Base-by-base conservation (phyloP, 2,888 invertebrate genomes). In the Sabellastarte sp. region DNA sequence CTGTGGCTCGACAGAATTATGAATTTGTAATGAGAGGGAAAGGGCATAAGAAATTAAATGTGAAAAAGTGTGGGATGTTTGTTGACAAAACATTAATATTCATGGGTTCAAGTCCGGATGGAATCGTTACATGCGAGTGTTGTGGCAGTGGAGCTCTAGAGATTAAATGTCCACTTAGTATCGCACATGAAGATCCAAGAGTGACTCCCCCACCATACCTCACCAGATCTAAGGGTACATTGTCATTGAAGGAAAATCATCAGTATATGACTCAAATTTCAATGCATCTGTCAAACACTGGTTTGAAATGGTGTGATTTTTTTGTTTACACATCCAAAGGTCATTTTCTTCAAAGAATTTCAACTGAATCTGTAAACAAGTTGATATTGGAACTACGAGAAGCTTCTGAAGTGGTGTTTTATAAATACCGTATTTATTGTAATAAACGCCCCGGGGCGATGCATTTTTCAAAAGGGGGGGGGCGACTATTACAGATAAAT, bases 271-370 rank as follows among this genome's bases (percentile, higher is more conserved):
- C 57, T 29, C 57, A 57, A 30, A 24, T 57, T 10, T 10, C 24
- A 5, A 26, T 30, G 31, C 57, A 57, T 5, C 31, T 59, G 20
- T 32, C 41, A 15, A 41, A 41, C 4, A 59, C 59, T 10, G 59
- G 41, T 5, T 41, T 20, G 3, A 4, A 59, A 4, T 59, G 59
- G 59, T 59, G 59, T 28, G 59, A 59, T 28, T 41, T n/a, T 24
- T 59, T 59, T 59, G 59, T 59, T 15, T 59, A 59, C 59, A 59
- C 59, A 41, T 5, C 30, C 32, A 4, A 59, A 15, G 59, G 41
- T 4, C 28, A 41, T 26, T 28, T 20, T 41, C 28, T 59, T 4
- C 4, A 59, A 26, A 59, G 59, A 41, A 59, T 59, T n/a, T 29
- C 15, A 5, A 20, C 28, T 5, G 30, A 5, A 20, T 10, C 57